Evolutionary conservation across 2,888 invertebrate species (phyloP).

Genomic region (Tryphoninae sp.): DNA sequence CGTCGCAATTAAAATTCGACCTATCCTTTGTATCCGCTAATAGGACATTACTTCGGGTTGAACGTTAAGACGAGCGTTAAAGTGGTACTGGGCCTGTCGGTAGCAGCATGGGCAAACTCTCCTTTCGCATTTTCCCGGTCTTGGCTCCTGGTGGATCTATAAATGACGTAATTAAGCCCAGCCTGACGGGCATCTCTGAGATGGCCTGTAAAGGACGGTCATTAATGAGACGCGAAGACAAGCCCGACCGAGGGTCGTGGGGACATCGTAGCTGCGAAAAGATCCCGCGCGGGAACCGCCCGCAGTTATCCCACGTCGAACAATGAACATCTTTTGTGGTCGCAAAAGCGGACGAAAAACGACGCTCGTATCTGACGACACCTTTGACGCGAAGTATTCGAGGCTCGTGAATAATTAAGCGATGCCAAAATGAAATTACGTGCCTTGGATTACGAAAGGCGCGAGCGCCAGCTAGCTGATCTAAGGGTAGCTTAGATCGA

Average conservation of each 20-base stretch:
- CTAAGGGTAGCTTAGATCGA: slow-evolving; percentile 25
- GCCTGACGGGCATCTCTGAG: slow-evolving; percentile 53
- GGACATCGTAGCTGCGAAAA: slow-evolving; percentile 33
- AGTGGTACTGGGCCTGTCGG: slow-evolving; percentile 63
- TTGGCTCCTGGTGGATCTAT: slow-evolving; percentile 60
- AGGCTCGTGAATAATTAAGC: not conserved
- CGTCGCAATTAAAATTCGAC: slow-evolving; percentile 74
- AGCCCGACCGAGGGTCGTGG: slow-evolving; percentile 37
- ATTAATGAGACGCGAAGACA: slow-evolving; percentile 69
- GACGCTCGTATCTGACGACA: slow-evolving; percentile 18
- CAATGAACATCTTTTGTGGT: slow-evolving; percentile 45
- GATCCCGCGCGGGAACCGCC: not conserved
- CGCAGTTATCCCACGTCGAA: slow-evolving; percentile 15
- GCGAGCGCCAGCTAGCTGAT: slow-evolving; percentile 6
- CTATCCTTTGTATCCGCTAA: slow-evolving; percentile 75
- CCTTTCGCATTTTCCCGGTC: slow-evolving; percentile 30
- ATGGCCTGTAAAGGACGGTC: slow-evolving; percentile 71
- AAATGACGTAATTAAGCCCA: slow-evolving; percentile 66
- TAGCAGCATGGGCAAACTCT: slow-evolving; percentile 28
- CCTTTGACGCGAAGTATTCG: not conserved
- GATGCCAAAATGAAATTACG: slow-evolving; percentile 15
- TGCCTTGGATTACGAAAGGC: not conserved
- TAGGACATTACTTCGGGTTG: slow-evolving; percentile 71
- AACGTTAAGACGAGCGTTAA: slow-evolving; percentile 66
- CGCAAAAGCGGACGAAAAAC: slow-evolving; percentile 27